Evolutionary conservation across 1,140 invertebrate species (phyloP).

Genomic region (Planococcus citri): DNA sequence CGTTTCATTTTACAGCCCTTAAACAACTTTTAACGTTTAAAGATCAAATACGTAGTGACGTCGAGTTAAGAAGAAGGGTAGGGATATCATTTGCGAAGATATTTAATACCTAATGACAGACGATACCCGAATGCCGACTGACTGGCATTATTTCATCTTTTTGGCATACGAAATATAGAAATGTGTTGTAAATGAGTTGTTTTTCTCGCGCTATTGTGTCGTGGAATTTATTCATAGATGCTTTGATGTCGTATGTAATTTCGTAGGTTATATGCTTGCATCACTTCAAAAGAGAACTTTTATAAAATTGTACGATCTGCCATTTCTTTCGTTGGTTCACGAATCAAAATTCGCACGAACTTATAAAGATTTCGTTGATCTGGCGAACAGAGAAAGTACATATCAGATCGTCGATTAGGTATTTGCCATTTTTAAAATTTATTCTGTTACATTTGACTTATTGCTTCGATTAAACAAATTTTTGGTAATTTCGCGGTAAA

Average conservation of each 20-base stretch:
- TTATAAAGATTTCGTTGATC: no score
- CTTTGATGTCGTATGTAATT: background rate
- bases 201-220: conserved; percentile 6
- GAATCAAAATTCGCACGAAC: no score
- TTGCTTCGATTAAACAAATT: no score
- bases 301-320: no score
- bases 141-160: background rate
- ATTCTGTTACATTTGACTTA: no score
- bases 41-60: conserved; percentile 16
- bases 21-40: conserved; percentile 20
- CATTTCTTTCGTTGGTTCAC: no score
- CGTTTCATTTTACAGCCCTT: conserved; percentile 20
- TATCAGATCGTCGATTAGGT: no score
- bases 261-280: background rate
- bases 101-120: conserved; percentile 19
- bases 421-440: no score
- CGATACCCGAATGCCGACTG: conserved; percentile 9
- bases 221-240: background rate
- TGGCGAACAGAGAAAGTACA: no score
- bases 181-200: background rate
- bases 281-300: background rate
- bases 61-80: background rate
- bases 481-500: no score
- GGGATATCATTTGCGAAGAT: conserved; percentile 15
- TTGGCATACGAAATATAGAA: conserved; percentile 9